Base-by-base conservation (phyloP, 2,888 invertebrate species). In the Spodoptera exigua region DNA sequence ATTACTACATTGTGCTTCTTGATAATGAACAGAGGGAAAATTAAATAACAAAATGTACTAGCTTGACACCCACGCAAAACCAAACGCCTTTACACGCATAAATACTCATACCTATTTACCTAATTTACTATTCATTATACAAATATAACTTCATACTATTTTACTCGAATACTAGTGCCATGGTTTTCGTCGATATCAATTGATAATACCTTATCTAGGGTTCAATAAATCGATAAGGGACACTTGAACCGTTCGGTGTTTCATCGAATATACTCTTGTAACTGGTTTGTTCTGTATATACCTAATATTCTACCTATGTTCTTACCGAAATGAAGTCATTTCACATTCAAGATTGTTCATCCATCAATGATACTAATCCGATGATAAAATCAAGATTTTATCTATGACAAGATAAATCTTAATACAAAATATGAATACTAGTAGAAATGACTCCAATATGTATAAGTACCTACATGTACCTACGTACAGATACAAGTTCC, bases 151-250 rank as follows among this genome's bases (percentile, higher is more conserved):
- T 40, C n/a, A 27, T 18, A 45, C 27, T 21, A 35, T 55, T 62
- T 60, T 41, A 49, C 61, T 61, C 14, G 3, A 59, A 70, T 46
- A 58, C 36, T 44, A 62, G 61, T 48, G 41, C 57, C 40, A 58
- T 45, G 56, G 58, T 49, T 68, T 67, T 57, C 58, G 52, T 56
- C 14, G 60, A 48, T 66, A 70, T 71, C 61, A 52, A 48, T 59
- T 60, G 66, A 75, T 75, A 70, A 67, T 34, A 34, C 53, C 41
- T 63, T 72, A 77, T 75, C 76, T 69, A 71, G 77, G 78, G 79
- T 79, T 78, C 77, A 74, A 76, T 79, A 71, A 72, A 81, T 78
- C 74, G 86, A 86, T 86, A 85, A 79, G 65, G 51, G 55, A 60
- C 81, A 85, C 84, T 86, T 85, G 83, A 85, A 74, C 49, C 57